phyloP scores from a whole-genome alignment of 2,888 invertebrate genomes.

The Rapana venosa region DNA sequence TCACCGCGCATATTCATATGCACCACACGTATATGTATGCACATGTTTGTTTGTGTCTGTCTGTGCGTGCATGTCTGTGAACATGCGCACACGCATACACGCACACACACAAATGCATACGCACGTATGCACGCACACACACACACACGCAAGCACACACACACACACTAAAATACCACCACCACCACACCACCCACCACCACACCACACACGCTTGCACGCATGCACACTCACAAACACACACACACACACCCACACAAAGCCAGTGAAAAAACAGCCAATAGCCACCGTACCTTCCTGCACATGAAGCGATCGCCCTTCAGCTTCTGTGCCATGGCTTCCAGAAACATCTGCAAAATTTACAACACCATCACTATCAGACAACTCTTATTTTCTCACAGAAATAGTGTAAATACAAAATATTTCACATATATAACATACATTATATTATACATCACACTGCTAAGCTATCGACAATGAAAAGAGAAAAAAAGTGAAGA shows the following conservation, averaged over 20 bases:
- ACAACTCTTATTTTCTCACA: too few relatives aligned
- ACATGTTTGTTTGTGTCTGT: too few relatives aligned
- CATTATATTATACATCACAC: too few relatives aligned
- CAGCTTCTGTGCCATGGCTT: constrained; percentile 94
- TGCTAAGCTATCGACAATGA: too few relatives aligned
- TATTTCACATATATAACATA: too few relatives aligned
- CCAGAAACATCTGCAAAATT: constrained; percentile 85
- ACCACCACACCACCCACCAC: background rate
- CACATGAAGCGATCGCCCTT: constrained; percentile 93
- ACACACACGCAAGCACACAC: background rate
- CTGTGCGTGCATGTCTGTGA: too few relatives aligned
- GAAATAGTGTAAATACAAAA: too few relatives aligned
- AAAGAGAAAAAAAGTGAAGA: too few relatives aligned
- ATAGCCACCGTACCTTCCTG: constrained; percentile 82
- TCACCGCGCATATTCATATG: background rate
- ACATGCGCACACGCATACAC: background rate
- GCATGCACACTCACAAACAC: background rate
- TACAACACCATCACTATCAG: too few relatives aligned
- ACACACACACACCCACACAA: background rate
- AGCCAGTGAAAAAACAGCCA: background rate
- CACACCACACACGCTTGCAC: background rate
- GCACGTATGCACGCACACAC: background rate
- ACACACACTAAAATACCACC: background rate
- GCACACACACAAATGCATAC: background rate
- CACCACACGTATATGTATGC: too few relatives aligned